Evolutionary conservation across 2,888 invertebrate species (phyloP).

Genomic region (Lycophotia porphyrea): DNA sequence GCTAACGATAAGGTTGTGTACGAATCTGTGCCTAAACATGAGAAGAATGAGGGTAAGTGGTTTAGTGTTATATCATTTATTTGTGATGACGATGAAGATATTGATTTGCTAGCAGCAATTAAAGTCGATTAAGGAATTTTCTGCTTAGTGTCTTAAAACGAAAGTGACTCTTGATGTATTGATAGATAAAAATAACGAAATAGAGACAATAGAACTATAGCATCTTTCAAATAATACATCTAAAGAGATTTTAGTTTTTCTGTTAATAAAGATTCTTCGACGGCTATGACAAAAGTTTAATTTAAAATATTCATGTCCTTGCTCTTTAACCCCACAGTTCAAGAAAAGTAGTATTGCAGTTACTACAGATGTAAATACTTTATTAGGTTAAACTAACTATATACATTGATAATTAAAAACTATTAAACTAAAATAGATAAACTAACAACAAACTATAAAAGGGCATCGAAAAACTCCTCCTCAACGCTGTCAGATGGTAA

Average conservation of each 20-base stretch:
- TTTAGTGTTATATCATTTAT: neutral
- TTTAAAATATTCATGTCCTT: neutral
- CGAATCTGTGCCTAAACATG: constrained; percentile 68
- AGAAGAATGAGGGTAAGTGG: constrained; percentile 69
- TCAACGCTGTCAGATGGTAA: no score
- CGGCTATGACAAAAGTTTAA: neutral
- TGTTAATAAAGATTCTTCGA: no score
- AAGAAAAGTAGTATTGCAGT: neutral
- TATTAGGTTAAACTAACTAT: no score
- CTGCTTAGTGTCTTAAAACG: no score
- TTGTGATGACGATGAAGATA: neutral
- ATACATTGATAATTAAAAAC: no score
- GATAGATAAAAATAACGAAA: neutral
- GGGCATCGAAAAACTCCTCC: no score
- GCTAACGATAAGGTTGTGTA: constrained; percentile 72
- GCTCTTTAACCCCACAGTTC: no score
- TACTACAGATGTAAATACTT: no score
- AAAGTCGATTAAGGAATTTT: neutral
- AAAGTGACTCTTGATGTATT: neutral
- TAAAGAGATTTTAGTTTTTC: neutral
- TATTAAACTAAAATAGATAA: no score
- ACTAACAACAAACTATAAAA: no score
- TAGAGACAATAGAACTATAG: neutral
- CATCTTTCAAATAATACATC: neutral
- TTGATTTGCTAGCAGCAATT: neutral